These are phyloP conservation scores for Pelochelys cantorii DNA, from an alignment of 2,797 vertebrate genomes.

Conservation along the genomic window DNA sequence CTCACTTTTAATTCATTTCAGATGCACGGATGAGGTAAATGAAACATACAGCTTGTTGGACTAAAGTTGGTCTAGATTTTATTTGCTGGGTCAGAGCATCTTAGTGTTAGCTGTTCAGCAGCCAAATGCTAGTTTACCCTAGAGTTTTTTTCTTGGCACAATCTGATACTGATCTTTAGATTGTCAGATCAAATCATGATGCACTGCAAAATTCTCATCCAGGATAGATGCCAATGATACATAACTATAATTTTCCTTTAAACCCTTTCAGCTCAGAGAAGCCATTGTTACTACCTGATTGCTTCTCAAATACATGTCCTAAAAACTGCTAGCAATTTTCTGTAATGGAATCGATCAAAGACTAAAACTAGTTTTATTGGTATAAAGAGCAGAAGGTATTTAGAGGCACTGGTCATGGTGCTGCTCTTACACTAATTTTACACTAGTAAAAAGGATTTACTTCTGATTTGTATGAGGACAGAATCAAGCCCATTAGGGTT, in stretches of 20 bases:
- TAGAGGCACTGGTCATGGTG: background rate
- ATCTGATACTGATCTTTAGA: fast-evolving
- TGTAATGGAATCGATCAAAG: fast-evolving
- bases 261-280: fast-evolving
- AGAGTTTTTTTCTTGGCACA: background rate
- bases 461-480: background rate
- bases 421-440: background rate
- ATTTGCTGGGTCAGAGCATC: background rate
- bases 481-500: fast-evolving
- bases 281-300: background rate
- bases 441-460: background rate
- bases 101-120: fast-evolving
- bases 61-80: fast-evolving
- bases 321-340: fast-evolving
- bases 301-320: background rate
- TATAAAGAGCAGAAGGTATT: background rate
- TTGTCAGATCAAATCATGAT: fast-evolving
- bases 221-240: fast-evolving
- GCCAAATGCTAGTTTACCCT: fast-evolving
- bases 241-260: background rate
- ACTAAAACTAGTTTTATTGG: background rate
- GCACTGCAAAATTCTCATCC: background rate
- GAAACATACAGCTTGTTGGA: background rate
- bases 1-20: background rate
- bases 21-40: background rate